phyloP scores from a whole-genome alignment of 2,113 vertebrate genomes.

The Bothrops jararaca region DNA sequence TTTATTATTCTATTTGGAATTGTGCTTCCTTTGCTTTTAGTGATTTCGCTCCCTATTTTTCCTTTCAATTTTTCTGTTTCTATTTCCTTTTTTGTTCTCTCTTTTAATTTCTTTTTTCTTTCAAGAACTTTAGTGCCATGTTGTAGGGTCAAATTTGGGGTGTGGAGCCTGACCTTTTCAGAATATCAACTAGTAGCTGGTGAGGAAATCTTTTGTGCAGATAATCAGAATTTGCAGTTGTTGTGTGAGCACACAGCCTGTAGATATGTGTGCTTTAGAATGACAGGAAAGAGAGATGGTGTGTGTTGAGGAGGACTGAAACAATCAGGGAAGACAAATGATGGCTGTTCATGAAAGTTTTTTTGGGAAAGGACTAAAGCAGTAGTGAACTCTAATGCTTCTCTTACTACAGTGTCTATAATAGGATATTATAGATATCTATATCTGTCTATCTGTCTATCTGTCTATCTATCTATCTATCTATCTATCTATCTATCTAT shows the following conservation, averaged over 20 bases:
- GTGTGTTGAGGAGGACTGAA: not conserved
- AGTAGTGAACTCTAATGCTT: not conserved
- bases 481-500: no score
- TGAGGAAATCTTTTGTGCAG: not conserved
- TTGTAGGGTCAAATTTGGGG: not conserved
- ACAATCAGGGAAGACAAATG: not conserved
- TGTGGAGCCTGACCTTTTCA: not conserved
- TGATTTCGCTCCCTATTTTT: not conserved
- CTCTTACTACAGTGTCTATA: not conserved
- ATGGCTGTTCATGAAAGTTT: not conserved
- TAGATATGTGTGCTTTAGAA: not conserved
- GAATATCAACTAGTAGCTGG: not conserved
- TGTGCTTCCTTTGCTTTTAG: not conserved
- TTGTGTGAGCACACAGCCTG: not conserved
- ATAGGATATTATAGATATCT: not conserved
- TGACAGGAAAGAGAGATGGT: not conserved
- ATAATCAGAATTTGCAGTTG: not conserved
- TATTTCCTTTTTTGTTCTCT: not conserved
- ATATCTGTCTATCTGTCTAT: not conserved
- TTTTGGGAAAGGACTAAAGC: not conserved
- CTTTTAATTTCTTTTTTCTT: not conserved
- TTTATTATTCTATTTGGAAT: not conserved
- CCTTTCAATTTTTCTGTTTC: not conserved
- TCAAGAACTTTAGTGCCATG: not conserved
- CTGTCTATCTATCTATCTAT: fast-evolving